Conservation (phyloP, 1,140 invertebrate genomes). For the Drosophila pectinifera region DNA sequence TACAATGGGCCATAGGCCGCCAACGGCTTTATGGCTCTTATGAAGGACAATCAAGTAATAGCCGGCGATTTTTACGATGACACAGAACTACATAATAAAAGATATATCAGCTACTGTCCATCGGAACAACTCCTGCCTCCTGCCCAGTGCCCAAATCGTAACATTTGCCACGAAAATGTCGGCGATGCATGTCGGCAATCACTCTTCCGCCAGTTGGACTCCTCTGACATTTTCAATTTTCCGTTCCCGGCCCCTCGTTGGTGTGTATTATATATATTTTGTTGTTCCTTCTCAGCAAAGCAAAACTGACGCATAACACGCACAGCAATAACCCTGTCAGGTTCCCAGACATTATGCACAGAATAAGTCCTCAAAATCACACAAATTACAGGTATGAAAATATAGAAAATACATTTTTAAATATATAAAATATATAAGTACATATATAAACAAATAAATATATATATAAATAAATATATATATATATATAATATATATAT, state of each 20-base stretch:
- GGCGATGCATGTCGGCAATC: constrained; percentile 75
- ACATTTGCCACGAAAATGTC: constrained; percentile 64
- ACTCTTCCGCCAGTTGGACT: constrained; percentile 56
- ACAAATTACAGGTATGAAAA: too few relatives aligned
- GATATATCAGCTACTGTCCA: constrained; percentile 65
- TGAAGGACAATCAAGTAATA: constrained; percentile 82
- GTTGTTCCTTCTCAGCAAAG: constrained; percentile 8
- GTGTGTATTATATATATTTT: constrained; percentile 1
- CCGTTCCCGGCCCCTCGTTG: constrained; percentile 2
- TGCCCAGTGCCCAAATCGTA: constrained; percentile 57
- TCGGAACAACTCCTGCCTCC: constrained; percentile 61
- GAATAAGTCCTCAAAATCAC: constrained; percentile 40
- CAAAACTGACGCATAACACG: constrained; percentile 63
- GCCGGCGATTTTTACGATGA: constrained; percentile 78
- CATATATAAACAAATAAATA: not conserved
- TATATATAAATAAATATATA: too few relatives aligned
- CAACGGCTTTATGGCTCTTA: constrained; percentile 73
- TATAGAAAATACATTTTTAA: too few relatives aligned
- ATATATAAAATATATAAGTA: not conserved
- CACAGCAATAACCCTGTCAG: constrained; percentile 27
- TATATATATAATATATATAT: too few relatives aligned
- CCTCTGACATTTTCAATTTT: constrained; percentile 69
- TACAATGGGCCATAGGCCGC: constrained; percentile 70
- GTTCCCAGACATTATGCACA: constrained; percentile 4
- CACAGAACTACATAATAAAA: constrained; percentile 82